These are phyloP conservation scores for Ophioninae sp. DNA, from an alignment of 2,888 invertebrate genomes.

Conservation along the genomic window DNA sequence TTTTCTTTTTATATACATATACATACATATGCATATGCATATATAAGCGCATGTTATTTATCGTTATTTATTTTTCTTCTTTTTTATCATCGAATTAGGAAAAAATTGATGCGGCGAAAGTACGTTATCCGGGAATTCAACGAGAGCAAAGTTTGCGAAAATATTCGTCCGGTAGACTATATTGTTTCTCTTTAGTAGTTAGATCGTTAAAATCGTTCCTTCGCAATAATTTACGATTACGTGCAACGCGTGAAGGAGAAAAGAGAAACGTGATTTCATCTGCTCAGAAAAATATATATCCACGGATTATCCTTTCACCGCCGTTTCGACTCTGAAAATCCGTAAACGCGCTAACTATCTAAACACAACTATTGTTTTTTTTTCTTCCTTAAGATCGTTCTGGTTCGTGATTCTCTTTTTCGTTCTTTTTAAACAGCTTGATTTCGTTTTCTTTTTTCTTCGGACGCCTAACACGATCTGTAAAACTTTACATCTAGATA, in stretches of 20 bases:
- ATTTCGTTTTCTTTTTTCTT: slow-evolving; percentile 33
- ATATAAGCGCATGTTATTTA: not conserved
- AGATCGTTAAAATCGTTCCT: slow-evolving; percentile 31
- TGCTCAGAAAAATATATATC: slow-evolving; percentile 60
- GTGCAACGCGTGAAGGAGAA: slow-evolving; percentile 49
- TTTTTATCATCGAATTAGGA: slow-evolving; percentile 1
- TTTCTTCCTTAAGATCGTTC: not conserved
- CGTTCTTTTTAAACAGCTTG: slow-evolving; percentile 1
- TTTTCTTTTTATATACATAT: slow-evolving; percentile 3
- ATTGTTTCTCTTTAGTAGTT: slow-evolving; percentile 11
- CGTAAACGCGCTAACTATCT: slow-evolving; percentile 68
- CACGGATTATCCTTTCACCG: slow-evolving; percentile 67
- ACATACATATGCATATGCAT: not conserved
- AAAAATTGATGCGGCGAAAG: slow-evolving; percentile 47
- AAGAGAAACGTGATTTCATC: slow-evolving; percentile 32
- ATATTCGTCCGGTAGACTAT: slow-evolving; percentile 40
- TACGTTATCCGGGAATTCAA: slow-evolving; percentile 45
- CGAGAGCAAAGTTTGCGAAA: slow-evolving; percentile 47
- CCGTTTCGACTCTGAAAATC: slow-evolving; percentile 62
- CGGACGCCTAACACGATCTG: slow-evolving; percentile 70
- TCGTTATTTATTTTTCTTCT: slow-evolving; percentile 21
- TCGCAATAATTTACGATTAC: not conserved
- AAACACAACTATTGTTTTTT: slow-evolving; percentile 68
- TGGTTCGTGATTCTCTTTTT: slow-evolving; percentile 8
- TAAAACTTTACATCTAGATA: slow-evolving; percentile 65